A percentile compares a stretch with the other conserved stretches of the same genome.
Conservation (phyloP, 2,113 vertebrate genomes). For the Ursus arctos region DNA sequence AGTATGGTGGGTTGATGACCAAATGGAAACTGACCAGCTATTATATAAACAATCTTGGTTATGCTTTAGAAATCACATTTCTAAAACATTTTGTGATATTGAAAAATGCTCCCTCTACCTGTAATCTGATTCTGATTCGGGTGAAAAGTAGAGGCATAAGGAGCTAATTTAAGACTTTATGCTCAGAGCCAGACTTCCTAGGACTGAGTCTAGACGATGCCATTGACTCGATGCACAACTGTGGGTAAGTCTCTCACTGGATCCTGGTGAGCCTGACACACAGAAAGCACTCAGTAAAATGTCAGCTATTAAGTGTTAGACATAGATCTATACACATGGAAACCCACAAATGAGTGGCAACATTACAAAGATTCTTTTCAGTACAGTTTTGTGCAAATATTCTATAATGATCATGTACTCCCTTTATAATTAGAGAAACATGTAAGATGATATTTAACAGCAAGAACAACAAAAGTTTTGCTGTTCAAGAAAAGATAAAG, state of each 20-base stretch:
- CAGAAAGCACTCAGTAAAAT: not conserved
- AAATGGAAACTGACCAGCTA: not conserved
- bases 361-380: not conserved
- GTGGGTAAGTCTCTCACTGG: not conserved
- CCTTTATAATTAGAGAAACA: conserved; percentile 33
- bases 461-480: not conserved
- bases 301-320: not conserved
- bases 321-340: not conserved
- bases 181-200: not conserved
- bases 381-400: not conserved
- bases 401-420: not conserved
- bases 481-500: not conserved
- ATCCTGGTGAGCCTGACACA: not conserved
- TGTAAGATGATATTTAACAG: not conserved
- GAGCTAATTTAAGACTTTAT: not conserved
- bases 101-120: not conserved
- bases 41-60: not conserved
- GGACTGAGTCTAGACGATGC: not conserved
- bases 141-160: not conserved
- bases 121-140: not conserved
- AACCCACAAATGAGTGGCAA: not conserved
- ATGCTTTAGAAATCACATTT: not conserved
- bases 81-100: not conserved
- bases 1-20: not conserved
- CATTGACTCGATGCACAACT: not conserved